Evolutionary conservation across 2,113 vertebrate genomes (phyloP).

Genomic region (Grammomys dolichurus): DNA sequence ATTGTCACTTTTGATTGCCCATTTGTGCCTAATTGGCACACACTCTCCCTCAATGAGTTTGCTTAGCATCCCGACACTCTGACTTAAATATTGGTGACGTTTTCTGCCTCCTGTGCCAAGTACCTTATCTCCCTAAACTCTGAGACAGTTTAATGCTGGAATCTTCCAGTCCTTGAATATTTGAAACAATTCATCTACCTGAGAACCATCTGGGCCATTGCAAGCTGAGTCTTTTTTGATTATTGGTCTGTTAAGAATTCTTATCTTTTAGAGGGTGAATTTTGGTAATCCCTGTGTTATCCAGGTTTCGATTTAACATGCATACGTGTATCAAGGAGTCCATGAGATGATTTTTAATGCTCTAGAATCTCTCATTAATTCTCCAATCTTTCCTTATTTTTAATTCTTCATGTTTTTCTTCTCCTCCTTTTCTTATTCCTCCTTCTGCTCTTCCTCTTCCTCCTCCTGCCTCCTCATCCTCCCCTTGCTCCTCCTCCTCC

Average conservation of each 20-base stretch:
- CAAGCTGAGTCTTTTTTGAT: background rate
- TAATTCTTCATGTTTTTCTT: background rate
- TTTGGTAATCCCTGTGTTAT: constrained; percentile 23
- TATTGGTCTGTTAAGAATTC: background rate
- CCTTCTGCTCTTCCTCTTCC: too few species aligned
- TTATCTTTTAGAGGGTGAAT: background rate
- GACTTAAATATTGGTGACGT: background rate
- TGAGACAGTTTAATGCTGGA: background rate
- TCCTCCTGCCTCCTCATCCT: background rate
- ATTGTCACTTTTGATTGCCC: background rate
- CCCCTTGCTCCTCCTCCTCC: rapidly evolving
- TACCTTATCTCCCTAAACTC: background rate
- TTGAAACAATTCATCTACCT: constrained; percentile 23
- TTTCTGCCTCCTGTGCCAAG: background rate
- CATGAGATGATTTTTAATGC: background rate
- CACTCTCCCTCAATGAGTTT: background rate
- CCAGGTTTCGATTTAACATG: background rate
- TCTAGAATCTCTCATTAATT: background rate
- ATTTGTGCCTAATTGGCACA: background rate
- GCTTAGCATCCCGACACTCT: background rate
- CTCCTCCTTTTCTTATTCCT: too few species aligned
- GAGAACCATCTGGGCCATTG: background rate
- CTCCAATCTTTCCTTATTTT: background rate
- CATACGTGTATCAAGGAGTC: background rate
- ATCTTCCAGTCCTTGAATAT: background rate